phyloP scores from a whole-genome alignment of 2,797 vertebrate species.

The Dipus sagitta region DNA sequence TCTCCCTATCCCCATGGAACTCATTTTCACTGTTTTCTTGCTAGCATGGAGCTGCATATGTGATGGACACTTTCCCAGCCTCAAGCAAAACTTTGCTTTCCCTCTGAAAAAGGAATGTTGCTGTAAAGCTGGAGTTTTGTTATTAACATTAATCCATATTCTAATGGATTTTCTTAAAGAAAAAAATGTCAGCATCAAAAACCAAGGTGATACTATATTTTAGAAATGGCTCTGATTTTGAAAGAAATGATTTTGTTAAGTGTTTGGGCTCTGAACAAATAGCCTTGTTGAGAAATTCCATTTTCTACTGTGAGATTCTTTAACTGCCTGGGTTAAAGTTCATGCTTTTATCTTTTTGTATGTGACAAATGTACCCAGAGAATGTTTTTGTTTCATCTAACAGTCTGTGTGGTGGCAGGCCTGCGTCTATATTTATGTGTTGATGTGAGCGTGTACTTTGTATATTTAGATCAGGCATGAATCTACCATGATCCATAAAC shows the following conservation, averaged over 20 bases:
- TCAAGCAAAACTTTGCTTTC: neutral
- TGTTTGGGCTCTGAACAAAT: conserved; percentile 30
- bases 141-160: neutral
- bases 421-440: neutral
- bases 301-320: neutral
- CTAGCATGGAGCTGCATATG: neutral
- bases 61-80: neutral
- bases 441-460: neutral
- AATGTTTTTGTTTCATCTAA: conserved; percentile 15
- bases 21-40: neutral
- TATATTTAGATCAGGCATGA: conserved; percentile 51
- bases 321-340: conserved; percentile 12
- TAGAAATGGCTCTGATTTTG: conserved; percentile 7
- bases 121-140: neutral
- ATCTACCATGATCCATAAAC: conserved; percentile 46
- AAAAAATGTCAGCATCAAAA: neutral
- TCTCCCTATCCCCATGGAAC: no score
- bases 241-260: conserved; percentile 28
- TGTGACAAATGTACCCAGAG: neutral
- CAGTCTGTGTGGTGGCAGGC: neutral
- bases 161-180: conserved; percentile 51
- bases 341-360: neutral
- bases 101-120: neutral
- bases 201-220: neutral
- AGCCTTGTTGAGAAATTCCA: neutral